These are phyloP conservation scores for Eristalinus aeneus DNA, from an alignment of 2,888 invertebrate species.

Conservation along the genomic window DNA sequence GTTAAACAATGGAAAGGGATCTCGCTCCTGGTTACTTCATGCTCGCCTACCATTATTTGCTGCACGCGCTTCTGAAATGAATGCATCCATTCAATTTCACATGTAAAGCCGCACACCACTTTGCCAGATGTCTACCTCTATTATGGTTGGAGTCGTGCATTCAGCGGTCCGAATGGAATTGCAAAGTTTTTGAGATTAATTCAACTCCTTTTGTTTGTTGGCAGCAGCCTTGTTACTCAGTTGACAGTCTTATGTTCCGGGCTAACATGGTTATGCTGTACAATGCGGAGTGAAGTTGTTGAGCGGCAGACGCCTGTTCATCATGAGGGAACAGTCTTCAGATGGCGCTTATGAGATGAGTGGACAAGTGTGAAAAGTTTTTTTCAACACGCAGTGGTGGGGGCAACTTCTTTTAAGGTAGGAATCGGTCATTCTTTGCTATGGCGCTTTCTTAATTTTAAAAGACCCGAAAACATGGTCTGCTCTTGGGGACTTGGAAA, in stretches of 20 bases:
- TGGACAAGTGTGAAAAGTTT: no score
- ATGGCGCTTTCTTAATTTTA: no score
- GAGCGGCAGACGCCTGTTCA: no score
- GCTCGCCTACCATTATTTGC: constrained; percentile 16
- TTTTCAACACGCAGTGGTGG: no score
- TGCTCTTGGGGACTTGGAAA: no score
- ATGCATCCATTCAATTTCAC: constrained; percentile 14
- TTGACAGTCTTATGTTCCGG: not conserved
- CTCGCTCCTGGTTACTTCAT: constrained; percentile 16
- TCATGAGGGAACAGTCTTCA: no score
- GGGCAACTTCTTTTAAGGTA: no score
- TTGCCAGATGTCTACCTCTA: constrained; percentile 38
- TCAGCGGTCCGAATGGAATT: not conserved
- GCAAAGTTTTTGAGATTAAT: constrained; percentile 14
- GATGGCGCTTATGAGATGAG: no score
- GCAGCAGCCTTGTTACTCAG: not conserved
- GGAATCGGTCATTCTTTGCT: no score
- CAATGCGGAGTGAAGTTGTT: no score
- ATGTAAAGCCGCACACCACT: constrained; percentile 23
- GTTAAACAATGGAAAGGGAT: constrained; percentile 30
- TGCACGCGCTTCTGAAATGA: constrained; percentile 18
- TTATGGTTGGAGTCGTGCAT: constrained; percentile 28
- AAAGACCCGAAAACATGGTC: no score
- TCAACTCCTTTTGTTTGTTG: constrained; percentile 39
- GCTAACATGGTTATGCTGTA: no score